Base-by-base conservation (phyloP, 2,888 invertebrate genomes). In the Globia sparganii region DNA sequence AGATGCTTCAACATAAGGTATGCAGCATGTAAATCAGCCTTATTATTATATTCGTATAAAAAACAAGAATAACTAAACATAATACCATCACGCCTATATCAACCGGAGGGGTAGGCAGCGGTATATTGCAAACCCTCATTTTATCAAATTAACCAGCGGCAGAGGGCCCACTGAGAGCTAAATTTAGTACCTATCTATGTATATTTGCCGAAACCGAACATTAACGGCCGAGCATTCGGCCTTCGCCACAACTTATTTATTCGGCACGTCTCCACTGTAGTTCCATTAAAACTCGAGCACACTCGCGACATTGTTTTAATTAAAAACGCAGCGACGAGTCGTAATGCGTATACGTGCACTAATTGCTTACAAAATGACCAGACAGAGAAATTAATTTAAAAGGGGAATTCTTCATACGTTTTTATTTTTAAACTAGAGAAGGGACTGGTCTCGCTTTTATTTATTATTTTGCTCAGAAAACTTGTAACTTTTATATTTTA, bases 341-440 rank as follows among this genome's bases (percentile, higher is more conserved):
- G 72, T 64, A 73, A 78, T 72, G 40, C 73, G 59, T 75, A 64
- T 53, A 13, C 21, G 31, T 15, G 62, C 79, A 71, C 84, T 88
- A 88, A 86, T 88, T 86, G 88, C 81, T 37, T 75, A 77, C 77
- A 81, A 78, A 88, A 86, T 77, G 64, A 18, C 53, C 34, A 46
- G 25, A 21, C 53, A 31, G 58, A 75, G 72, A 81, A 76, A 86
- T 81, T 73, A 81, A 86, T 86, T 83, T 73, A 69, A 76, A 77
- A 72, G 40, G 13, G 61, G 72, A 74, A 37, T 75, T 74, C 34
- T 65, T 53, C 58, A 18, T 37, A 28, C 13, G 37, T 64, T 67
- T 46, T 67, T 71, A 49, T 71, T 71, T 84, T 58, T 61, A 53
- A 53, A 59, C 37, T 62, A 28, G 6, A 64, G 5, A 28, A 34